phyloP scores from a whole-genome alignment of 23 tunicate genomes.

The Trididemnum miniatum region DNA sequence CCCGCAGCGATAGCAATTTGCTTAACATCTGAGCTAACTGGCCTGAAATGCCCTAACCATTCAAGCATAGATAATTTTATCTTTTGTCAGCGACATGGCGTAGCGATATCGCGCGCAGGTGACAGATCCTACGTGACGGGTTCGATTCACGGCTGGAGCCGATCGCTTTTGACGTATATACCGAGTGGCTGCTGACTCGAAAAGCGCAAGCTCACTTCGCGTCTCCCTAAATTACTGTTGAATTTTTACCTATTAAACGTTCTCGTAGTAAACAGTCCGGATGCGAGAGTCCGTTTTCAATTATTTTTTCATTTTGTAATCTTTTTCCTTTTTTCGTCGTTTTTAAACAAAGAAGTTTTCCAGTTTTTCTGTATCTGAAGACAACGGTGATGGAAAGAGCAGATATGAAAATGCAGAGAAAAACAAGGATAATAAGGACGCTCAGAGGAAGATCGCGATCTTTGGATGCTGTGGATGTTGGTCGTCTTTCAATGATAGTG shows the following conservation, averaged over 20 bases:
- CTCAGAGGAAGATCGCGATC: not conserved
- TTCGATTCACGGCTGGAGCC: too few species aligned
- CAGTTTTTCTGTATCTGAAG: conserved; percentile 42
- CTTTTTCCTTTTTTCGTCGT: not conserved
- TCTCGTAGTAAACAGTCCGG: not conserved
- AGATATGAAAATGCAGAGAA: conserved; percentile 1
- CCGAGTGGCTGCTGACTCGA: too few species aligned
- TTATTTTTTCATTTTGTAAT: not conserved
- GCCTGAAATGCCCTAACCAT: too few species aligned
- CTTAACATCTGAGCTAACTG: too few species aligned
- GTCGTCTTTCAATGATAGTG: not conserved
- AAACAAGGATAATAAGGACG: conserved; percentile 14
- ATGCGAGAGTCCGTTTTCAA: not conserved
- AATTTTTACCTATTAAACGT: not conserved
- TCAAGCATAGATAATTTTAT: too few species aligned
- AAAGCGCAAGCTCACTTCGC: too few species aligned
- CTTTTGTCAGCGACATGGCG: too few species aligned
- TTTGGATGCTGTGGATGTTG: not conserved
- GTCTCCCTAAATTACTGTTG: too few species aligned
- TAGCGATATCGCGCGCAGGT: too few species aligned
- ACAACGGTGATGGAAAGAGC: conserved; percentile 5
- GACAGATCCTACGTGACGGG: too few species aligned
- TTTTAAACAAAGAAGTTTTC: conserved; percentile 44
- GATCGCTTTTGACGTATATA: too few species aligned
- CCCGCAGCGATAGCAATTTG: too few species aligned